phyloP scores from a whole-genome alignment of 2,888 invertebrate genomes.

The Pollenia labialis region DNA sequence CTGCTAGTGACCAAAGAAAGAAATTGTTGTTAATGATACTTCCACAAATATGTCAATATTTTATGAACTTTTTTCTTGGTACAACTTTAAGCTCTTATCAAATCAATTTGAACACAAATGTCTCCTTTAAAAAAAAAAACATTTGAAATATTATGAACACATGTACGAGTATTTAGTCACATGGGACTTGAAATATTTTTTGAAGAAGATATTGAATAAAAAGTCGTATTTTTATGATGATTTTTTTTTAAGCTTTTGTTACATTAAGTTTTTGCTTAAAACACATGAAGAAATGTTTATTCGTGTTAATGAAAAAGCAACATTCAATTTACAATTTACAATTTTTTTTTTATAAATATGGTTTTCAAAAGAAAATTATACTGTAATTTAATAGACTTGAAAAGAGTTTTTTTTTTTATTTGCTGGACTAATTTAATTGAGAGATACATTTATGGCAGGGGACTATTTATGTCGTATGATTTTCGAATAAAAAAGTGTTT shows the following conservation, averaged over 20 bases:
- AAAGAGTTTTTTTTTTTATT: neutral
- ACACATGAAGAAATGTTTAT: slow-evolving; percentile 16
- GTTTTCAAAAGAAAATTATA: slow-evolving; percentile 43
- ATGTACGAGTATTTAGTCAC: slow-evolving; percentile 25
- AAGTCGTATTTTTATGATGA: neutral
- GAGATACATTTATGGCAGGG: slow-evolving; percentile 45
- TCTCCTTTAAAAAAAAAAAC: neutral
- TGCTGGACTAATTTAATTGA: slow-evolving; percentile 41
- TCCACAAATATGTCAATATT: slow-evolving; percentile 64
- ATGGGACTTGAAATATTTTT: slow-evolving; percentile 21
- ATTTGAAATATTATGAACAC: slow-evolving; percentile 21
- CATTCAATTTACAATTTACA: slow-evolving; percentile 34
- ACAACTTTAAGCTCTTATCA: slow-evolving; percentile 30
- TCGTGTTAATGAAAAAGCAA: slow-evolving; percentile 16
- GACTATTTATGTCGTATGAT: slow-evolving; percentile 25
- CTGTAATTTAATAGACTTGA: slow-evolving; percentile 19
- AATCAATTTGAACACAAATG: slow-evolving; percentile 27
- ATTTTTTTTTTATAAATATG: slow-evolving; percentile 41
- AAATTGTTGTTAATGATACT: slow-evolving; percentile 59
- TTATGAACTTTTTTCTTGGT: slow-evolving; percentile 29
- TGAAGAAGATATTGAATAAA: neutral
- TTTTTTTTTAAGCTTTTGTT: slow-evolving; percentile 2
- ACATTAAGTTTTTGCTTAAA: slow-evolving; percentile 14
- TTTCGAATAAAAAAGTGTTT: neutral
- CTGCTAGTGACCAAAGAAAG: slow-evolving; percentile 16